phyloP scores from a whole-genome alignment of 2,888 invertebrate species.

The Yponomeuta sedellus region DNA sequence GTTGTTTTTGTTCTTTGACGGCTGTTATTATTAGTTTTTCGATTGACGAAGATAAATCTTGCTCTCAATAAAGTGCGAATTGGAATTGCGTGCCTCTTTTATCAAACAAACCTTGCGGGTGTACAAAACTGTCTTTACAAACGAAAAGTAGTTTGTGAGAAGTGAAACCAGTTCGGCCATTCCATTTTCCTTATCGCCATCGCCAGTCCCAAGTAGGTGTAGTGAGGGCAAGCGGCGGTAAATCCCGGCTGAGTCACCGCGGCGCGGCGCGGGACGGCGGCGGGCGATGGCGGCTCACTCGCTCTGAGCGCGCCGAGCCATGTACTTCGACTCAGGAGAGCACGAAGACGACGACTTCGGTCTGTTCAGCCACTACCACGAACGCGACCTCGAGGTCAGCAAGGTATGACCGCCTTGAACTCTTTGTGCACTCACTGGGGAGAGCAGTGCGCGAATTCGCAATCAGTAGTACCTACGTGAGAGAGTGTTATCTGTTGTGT shows the following conservation, averaged over 20 bases:
- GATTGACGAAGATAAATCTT: no score
- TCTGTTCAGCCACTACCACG: neutral
- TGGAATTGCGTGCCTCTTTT: no score
- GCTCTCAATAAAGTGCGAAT: no score
- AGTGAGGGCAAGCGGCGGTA: neutral
- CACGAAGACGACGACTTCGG: neutral
- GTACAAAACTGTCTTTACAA: neutral
- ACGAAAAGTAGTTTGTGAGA: neutral
- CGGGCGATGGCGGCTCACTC: neutral
- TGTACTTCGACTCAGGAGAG: neutral
- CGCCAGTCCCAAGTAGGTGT: neutral
- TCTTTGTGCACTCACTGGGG: neutral
- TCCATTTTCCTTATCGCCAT: neutral
- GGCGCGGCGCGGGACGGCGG: neutral
- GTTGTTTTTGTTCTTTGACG: no score
- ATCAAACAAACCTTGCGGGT: no score
- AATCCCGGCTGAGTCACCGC: neutral
- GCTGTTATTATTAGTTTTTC: no score
- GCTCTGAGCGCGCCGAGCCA: neutral
- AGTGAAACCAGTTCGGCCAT: neutral
- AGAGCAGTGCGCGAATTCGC: neutral
- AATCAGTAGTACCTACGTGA: neutral
- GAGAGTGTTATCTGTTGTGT: neutral
- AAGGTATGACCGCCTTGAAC: conserved; percentile 2
- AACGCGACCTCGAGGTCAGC: neutral